A percentile compares a stretch with the other conserved stretches of the same genome.
Conservation (phyloP, 2,888 invertebrate genomes). For the Dinocampus coccinellae region DNA sequence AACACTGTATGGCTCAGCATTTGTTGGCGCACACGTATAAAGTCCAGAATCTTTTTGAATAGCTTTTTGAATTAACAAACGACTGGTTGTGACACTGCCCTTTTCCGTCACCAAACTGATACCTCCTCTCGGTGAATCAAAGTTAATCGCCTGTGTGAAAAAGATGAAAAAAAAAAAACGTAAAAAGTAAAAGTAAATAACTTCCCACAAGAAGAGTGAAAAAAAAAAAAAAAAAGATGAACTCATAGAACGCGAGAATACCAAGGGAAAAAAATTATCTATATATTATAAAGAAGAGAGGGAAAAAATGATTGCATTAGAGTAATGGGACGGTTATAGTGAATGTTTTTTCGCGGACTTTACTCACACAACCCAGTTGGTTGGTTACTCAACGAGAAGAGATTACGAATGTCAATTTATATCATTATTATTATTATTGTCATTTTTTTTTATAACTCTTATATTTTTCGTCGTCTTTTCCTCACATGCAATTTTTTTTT, state of each 20-base stretch:
- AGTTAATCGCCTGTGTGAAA: constrained; percentile 83
- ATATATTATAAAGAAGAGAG: constrained; percentile 57
- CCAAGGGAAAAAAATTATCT: constrained; percentile 75
- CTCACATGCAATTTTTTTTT: too few species aligned
- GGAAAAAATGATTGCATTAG: constrained; percentile 15
- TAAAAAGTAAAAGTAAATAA: too few species aligned
- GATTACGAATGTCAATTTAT: background rate
- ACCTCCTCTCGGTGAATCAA: constrained; percentile 89
- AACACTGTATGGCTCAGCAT: constrained; percentile 83
- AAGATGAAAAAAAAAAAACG: constrained; percentile 1
- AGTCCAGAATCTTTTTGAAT: constrained; percentile 84
- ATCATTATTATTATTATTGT: background rate
- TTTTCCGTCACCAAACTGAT: constrained; percentile 90
- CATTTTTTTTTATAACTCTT: too few species aligned
- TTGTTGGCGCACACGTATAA: constrained; percentile 88
- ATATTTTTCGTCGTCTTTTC: too few species aligned
- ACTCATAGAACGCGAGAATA: too few species aligned
- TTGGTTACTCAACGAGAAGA: constrained; percentile 16
- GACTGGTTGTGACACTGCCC: constrained; percentile 85
- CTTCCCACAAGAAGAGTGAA: too few species aligned
- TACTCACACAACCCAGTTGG: constrained; percentile 8
- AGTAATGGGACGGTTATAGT: constrained; percentile 7
- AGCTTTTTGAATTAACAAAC: constrained; percentile 86
- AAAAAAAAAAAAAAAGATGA: too few species aligned
- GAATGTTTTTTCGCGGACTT: background rate